Evolutionary conservation across 2,797 vertebrate genomes (phyloP).

Genomic region (Xenopus petersii): DNA sequence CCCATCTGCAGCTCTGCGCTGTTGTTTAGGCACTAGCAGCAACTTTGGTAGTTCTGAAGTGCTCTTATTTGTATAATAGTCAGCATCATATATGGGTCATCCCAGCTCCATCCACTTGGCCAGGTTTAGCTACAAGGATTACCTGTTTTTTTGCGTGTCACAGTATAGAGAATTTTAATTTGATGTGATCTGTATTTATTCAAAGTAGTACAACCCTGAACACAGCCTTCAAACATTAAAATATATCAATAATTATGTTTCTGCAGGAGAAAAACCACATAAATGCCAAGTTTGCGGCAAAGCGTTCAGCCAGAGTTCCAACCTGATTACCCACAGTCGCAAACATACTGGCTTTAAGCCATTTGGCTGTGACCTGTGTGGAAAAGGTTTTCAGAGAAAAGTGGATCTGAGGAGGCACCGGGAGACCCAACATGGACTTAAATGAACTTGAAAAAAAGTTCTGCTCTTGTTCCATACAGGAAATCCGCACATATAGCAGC

Average conservation of each 20-base stretch:
- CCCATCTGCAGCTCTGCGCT: no score
- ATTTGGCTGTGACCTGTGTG: conserved; percentile 92
- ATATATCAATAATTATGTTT: conserved; percentile 13
- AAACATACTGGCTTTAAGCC: conserved; percentile 98
- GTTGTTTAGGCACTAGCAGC: no score
- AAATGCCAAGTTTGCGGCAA: conserved; percentile 98
- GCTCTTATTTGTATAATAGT: no score
- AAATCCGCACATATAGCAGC: conserved; percentile 4
- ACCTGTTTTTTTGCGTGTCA: no score
- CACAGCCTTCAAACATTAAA: no score
- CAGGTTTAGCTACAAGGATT: no score
- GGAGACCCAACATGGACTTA: conserved; percentile 92
- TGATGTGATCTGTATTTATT: no score
- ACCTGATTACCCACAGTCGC: conserved; percentile 96
- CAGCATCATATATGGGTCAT: no score
- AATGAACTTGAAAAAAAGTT: conserved; percentile 62
- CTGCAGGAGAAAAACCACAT: conserved; percentile 92
- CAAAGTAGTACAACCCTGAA: no score
- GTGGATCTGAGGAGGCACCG: conserved; percentile 95
- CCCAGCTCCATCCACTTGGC: no score
- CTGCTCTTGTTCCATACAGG: background rate
- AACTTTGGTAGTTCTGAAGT: no score
- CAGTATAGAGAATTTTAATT: no score
- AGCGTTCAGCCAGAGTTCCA: conserved; percentile 98
- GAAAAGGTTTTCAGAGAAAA: conserved; percentile 95